Evolutionary conservation across 2,888 invertebrate species (phyloP), one percentile per base, ranked within the genome.

Genomic region (Microctonus brassicae): DNA sequence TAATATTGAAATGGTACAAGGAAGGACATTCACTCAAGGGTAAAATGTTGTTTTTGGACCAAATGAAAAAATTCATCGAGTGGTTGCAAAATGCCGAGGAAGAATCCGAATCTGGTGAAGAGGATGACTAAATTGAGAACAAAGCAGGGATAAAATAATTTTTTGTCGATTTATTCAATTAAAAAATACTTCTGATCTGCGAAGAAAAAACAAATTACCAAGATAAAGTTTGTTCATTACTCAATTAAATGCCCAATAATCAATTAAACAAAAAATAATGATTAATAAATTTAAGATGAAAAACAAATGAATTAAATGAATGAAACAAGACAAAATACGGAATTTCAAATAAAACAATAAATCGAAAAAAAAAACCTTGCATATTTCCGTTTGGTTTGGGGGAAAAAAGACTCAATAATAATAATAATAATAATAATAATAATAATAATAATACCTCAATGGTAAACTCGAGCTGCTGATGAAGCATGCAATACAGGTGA

Each of bases 21-120:
- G 97, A 97, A 81, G 93, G 94, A 79, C 97, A 96, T 90, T 95
- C 95, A 79, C 90, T 92, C 81, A 98, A 98, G 90, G 98, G 98
- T 81, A 98, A 98, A 91, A 94, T 96, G 91, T 95, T 97, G 91
- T 98, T 98, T 91, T 93, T 98, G 82, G 97, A 97, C 86, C 98
- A 98, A 90, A 98, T 97, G 96, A 97, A 96, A 89, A 95, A 95
- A 90, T 98, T 98, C 87, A 93, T 98, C 67, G 98, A 98, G 89
- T 98, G 98, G 98, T 91, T 98, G 77, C 95, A 98, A 89, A 97
- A 94, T 89, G 98, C 98, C 72, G 98, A 98, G 88, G 97, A 98
- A 89, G 94, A 92, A 87, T 91, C 90, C 75, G 92, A 91, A 86
- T 91, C 91, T 74, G 91, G 88, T 62, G 90, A 89, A 78, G 89